Percentiles rank a stretch among this genome's conserved stretches.
These are phyloP conservation scores for Drosophila crucigera DNA, from an alignment of 2,888 invertebrate genomes.

Conservation along the genomic window DNA sequence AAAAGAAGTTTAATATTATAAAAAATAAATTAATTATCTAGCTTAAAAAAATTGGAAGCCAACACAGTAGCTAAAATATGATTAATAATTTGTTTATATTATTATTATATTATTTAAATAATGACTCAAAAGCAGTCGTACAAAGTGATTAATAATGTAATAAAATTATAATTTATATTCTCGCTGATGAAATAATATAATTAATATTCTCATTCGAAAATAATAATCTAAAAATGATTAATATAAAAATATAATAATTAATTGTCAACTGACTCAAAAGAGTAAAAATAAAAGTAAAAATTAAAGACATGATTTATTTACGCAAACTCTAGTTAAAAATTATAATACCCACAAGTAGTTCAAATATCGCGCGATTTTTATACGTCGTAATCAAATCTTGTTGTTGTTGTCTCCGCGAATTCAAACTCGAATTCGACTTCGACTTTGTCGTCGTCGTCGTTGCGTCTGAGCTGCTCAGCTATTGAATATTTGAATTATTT, in stretches of 20 bases:
- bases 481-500: slow-evolving; percentile 78
- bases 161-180: neutral
- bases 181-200: neutral
- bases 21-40: neutral
- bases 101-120: too few species aligned
- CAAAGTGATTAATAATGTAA: neutral
- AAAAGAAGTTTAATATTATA: neutral
- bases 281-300: neutral
- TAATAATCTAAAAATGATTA: neutral
- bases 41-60: neutral
- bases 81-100: neutral
- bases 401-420: slow-evolving; percentile 39
- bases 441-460: slow-evolving; percentile 72
- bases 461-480: slow-evolving; percentile 74
- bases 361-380: slow-evolving; percentile 38
- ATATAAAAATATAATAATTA: neutral
- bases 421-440: slow-evolving; percentile 19
- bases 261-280: neutral
- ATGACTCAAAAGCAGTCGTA: neutral
- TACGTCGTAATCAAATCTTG: slow-evolving; percentile 57
- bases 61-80: neutral
- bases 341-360: slow-evolving; percentile 4
- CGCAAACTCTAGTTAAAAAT: neutral
- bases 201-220: neutral
- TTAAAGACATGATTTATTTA: neutral